Percentiles rank a stretch among this genome's conserved stretches.
Evolutionary conservation across 2,113 vertebrate genomes (phyloP).

Genomic region (Nycticebus coucang): DNA sequence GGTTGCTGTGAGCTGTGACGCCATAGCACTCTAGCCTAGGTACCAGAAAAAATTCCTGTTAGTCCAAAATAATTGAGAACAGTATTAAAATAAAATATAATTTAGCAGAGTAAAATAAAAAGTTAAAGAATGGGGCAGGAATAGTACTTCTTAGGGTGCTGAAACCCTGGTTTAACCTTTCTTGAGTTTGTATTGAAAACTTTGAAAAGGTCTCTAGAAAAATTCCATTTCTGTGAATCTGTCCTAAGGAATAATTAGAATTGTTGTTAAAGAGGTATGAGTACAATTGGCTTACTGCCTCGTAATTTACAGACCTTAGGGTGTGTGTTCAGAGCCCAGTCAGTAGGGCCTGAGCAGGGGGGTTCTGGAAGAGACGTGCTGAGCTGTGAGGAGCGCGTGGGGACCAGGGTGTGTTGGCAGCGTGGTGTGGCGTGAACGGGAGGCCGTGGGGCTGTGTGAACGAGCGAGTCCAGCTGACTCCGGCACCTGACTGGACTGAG

Average conservation of each 20-base stretch:
- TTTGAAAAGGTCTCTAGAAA: neutral
- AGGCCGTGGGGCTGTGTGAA: rapidly evolving
- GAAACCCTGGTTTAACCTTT: neutral
- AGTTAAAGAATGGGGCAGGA: neutral
- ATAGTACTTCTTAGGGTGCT: rapidly evolving
- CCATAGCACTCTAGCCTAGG: too few species aligned
- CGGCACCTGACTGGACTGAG: rapidly evolving
- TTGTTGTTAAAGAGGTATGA: neutral
- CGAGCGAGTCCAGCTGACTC: rapidly evolving
- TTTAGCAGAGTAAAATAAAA: neutral
- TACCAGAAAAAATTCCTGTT: neutral
- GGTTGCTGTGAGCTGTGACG: too few species aligned
- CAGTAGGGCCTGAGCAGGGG: rapidly evolving
- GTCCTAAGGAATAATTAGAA: neutral
- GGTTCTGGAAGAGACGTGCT: rapidly evolving
- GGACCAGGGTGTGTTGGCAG: neutral
- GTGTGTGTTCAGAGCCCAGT: rapidly evolving
- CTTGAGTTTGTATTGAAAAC: neutral
- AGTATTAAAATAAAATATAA: rapidly evolving
- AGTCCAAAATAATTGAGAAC: neutral
- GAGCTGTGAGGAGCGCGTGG: rapidly evolving
- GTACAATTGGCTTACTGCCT: rapidly evolving
- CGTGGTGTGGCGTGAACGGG: neutral
- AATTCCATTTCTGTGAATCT: neutral
- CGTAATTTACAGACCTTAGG: rapidly evolving